These are phyloP conservation scores for Cololabis saira DNA, from an alignment of 2,113 vertebrate species.

Conservation along the genomic window DNA sequence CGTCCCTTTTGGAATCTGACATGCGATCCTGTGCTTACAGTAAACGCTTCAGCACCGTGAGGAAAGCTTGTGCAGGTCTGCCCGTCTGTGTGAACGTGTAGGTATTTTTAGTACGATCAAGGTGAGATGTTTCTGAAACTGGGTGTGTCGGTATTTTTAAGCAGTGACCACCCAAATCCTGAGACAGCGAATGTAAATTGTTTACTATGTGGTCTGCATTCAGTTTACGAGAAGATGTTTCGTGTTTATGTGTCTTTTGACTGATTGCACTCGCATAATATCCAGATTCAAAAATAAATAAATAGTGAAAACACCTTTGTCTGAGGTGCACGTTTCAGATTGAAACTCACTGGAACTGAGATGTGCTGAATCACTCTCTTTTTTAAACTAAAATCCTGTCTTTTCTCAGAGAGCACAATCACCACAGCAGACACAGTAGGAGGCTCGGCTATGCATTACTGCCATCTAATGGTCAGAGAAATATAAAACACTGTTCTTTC, in stretches of 20 bases:
- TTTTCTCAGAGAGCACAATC: constrained; percentile 32
- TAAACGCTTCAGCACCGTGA: constrained; percentile 35
- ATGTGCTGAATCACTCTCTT: constrained; percentile 65
- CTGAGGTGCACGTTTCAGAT: too few species aligned
- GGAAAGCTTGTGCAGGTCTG: constrained; percentile 13
- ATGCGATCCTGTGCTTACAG: constrained; percentile 47
- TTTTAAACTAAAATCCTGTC: constrained; percentile 20
- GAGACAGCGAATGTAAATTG: too few species aligned
- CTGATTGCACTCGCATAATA: neutral
- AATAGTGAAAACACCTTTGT: neutral
- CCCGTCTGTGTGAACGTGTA: neutral
- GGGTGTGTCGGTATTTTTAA: too few species aligned
- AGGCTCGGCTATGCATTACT: constrained; percentile 74
- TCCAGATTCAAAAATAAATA: neutral
- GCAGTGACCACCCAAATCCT: too few species aligned
- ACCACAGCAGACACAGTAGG: neutral
- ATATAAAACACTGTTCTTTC: neutral
- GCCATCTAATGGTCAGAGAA: constrained; percentile 81
- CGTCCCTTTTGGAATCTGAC: constrained; percentile 53
- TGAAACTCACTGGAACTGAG: neutral
- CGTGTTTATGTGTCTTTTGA: constrained; percentile 13
- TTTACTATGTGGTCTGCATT: neutral
- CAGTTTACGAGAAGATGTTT: neutral
- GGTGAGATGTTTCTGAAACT: neutral
- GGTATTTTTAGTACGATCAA: neutral